Evolutionary conservation across 2,113 vertebrate species (phyloP).

Genomic region (Saguinus midas): DNA sequence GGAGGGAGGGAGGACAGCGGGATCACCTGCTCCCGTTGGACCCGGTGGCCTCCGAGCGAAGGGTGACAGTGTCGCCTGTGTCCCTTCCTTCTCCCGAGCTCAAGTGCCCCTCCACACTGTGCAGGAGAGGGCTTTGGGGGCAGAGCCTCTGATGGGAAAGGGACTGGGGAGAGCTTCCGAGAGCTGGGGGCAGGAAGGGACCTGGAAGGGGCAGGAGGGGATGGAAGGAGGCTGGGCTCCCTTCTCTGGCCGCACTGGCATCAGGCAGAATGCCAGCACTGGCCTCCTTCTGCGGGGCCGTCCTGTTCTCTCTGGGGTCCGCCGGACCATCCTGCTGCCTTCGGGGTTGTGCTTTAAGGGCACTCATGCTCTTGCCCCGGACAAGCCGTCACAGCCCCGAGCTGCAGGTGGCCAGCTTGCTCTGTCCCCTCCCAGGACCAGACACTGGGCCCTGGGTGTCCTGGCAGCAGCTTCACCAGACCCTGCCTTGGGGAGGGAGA

Average conservation of each 20-base stretch:
- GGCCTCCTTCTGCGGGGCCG: neutral
- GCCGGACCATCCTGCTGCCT: neutral
- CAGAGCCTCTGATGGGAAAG: no score
- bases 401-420: fast-evolving
- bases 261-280: neutral
- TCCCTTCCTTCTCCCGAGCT: no score
- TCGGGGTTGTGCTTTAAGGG: neutral
- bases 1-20: fast-evolving
- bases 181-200: neutral
- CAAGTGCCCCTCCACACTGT: fast-evolving
- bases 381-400: fast-evolving
- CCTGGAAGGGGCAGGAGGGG: no score
- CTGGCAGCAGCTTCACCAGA: neutral
- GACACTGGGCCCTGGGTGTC: neutral
- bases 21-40: neutral
- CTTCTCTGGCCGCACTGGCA: no score
- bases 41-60: neutral
- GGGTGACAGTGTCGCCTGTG: fast-evolving
- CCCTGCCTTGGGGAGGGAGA: fast-evolving
- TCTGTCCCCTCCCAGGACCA: neutral
- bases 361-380: fast-evolving
- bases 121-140: neutral
- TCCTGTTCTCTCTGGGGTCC: neutral
- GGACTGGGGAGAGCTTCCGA: neutral
- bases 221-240: no score